phyloP scores from a whole-genome alignment of 2,797 vertebrate genomes.

The Manis crassicaudata region DNA sequence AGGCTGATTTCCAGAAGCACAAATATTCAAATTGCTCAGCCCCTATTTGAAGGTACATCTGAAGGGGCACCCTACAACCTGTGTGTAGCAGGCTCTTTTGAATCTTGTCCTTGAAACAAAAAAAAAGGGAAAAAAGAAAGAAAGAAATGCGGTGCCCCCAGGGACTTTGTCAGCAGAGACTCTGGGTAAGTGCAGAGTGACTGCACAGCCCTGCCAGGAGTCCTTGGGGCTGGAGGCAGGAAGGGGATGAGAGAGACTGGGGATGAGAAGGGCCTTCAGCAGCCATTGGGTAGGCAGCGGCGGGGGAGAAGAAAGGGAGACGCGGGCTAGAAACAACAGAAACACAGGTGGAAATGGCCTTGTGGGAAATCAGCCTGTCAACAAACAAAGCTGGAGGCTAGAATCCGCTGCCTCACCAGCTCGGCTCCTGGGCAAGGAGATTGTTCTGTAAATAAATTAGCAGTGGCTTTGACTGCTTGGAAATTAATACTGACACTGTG shows the following conservation, averaged over 20 bases:
- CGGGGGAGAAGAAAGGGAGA: constrained; percentile 88
- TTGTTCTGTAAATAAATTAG: constrained; percentile 89
- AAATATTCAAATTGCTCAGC: constrained; percentile 88
- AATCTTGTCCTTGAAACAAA: constrained; percentile 90
- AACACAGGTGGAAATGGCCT: constrained; percentile 90
- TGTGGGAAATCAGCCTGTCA: constrained; percentile 91
- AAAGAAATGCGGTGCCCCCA: constrained; percentile 82
- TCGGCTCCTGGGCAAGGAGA: constrained; percentile 85
- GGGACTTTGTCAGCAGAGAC: constrained; percentile 86
- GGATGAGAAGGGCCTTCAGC: constrained; percentile 92
- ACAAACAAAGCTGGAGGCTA: constrained; percentile 89
- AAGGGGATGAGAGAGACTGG: constrained; percentile 90
- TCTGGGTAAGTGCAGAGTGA: constrained; percentile 86
- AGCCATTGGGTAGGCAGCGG: constrained; percentile 87
- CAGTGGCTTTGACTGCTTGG: constrained; percentile 85
- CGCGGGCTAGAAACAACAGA: constrained; percentile 88
- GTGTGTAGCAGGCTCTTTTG: constrained; percentile 87
- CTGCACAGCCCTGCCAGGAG: constrained; percentile 87
- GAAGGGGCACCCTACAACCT: constrained; percentile 88
- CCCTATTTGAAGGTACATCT: constrained; percentile 88
- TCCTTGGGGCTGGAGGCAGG: constrained; percentile 87
- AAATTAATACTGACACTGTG: constrained; percentile 88
- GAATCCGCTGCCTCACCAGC: constrained; percentile 85
- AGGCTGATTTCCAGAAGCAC: constrained; percentile 85
- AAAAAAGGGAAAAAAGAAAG: constrained; percentile 4